These are phyloP conservation scores for Alouatta palliata DNA, from an alignment of 2,113 vertebrate species.

Conservation along the genomic window DNA sequence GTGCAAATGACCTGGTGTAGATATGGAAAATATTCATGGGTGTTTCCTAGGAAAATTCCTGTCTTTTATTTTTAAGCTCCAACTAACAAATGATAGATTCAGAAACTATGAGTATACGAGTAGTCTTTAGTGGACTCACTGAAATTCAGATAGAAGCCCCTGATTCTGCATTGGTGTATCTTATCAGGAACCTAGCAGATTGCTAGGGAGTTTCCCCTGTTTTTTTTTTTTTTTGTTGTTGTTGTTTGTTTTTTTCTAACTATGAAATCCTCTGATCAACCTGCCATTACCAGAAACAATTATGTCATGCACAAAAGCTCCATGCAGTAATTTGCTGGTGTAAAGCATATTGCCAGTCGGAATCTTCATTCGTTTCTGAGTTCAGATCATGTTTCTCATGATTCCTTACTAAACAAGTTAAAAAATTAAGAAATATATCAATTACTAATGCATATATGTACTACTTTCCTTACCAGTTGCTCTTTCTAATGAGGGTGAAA, in stretches of 20 bases:
- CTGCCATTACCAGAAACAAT: conserved; percentile 18
- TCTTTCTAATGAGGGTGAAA: not conserved
- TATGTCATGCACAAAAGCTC: conserved; percentile 41
- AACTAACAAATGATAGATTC: conserved; percentile 52
- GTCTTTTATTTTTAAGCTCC: not conserved
- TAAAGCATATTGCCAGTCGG: not conserved
- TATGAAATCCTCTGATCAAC: conserved; percentile 36
- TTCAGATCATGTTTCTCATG: not conserved
- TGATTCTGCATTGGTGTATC: not conserved
- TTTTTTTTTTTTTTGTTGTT: not conserved
- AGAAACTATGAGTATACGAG: conserved; percentile 36
- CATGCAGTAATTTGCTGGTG: not conserved
- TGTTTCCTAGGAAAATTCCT: conserved; percentile 77
- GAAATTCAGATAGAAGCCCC: not conserved
- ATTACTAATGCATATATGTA: not conserved
- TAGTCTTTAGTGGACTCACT: not conserved
- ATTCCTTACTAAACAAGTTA: not conserved
- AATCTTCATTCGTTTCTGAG: not conserved
- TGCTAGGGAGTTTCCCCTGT: conserved; percentile 29
- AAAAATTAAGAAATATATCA: not conserved
- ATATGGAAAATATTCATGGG: conserved; percentile 76
- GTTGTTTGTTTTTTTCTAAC: not conserved
- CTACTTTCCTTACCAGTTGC: not conserved
- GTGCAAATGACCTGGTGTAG: conserved; percentile 22
- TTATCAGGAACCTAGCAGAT: conserved; percentile 45